These are phyloP conservation scores for Drosophila guanche DNA, from an alignment of 1,140 invertebrate species.

Conservation along the genomic window DNA sequence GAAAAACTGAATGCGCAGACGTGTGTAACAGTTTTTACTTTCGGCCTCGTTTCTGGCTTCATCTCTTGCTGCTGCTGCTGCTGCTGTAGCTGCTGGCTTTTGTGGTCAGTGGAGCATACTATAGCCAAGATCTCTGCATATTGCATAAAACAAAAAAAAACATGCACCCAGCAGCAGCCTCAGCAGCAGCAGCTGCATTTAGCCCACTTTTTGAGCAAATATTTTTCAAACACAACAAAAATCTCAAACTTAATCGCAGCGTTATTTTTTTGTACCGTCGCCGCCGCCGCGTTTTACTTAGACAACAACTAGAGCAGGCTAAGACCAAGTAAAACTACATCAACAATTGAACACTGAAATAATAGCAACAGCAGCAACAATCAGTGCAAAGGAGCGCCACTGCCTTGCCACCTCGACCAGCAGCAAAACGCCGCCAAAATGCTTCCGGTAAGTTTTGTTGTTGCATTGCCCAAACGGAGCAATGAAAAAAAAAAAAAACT, in stretches of 20 bases:
- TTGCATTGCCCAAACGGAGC: conserved; percentile 11
- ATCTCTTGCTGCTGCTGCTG: conserved; percentile 30
- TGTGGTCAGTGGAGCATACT: conserved; percentile 52
- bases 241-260: conserved; percentile 48
- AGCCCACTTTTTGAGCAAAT: conserved; percentile 55
- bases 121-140: conserved; percentile 54
- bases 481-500: conserved; percentile 18
- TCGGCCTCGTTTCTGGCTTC: conserved; percentile 61
- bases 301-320: conserved; percentile 12
- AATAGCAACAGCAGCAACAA: conserved; percentile 27
- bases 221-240: conserved; percentile 45
- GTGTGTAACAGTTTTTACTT: conserved; percentile 77
- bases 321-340: conserved; percentile 5
- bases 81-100: conserved; percentile 21
- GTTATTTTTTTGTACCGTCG: conserved; percentile 38
- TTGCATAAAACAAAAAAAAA: conserved; percentile 63
- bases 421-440: conserved; percentile 70
- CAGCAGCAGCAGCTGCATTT: conserved; percentile 34
- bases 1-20: conserved; percentile 77
- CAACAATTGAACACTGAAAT: conserved; percentile 14
- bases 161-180: conserved; percentile 26
- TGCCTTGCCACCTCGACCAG: conserved; percentile 53
- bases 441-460: conserved; percentile 72
- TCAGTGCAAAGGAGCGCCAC: conserved; percentile 31
- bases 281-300: conserved; percentile 46